Conservation (phyloP, 2,888 invertebrate genomes). For the Dolichopus griseipennis region DNA sequence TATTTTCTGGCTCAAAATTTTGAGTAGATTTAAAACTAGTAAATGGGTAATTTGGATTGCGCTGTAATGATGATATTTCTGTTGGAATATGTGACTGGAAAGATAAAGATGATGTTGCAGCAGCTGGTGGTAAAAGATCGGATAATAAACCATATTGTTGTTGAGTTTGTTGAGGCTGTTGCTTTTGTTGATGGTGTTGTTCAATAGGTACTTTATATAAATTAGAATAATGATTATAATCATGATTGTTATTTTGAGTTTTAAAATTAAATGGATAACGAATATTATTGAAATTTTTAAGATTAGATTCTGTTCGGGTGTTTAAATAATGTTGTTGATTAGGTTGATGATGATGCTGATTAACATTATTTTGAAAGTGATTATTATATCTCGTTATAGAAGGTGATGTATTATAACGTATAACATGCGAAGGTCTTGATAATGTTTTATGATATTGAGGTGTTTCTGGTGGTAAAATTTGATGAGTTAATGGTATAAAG, state of each 20-base stretch:
- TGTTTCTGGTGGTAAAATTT: constrained; percentile 18
- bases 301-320: too few relatives aligned
- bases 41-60: not conserved
- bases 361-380: not conserved
- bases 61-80: not conserved
- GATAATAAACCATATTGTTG: constrained; percentile 12
- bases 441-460: constrained; percentile 14
- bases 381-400: not conserved
- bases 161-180: constrained; percentile 12
- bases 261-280: not conserved
- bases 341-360: not conserved
- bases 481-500: constrained; percentile 15
- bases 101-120: constrained; percentile 13
- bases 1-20: not conserved
- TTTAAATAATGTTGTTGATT: too few relatives aligned
- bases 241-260: not conserved
- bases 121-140: constrained; percentile 10
- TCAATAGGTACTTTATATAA: too few relatives aligned
- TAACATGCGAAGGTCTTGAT: too few relatives aligned
- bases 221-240: not conserved
- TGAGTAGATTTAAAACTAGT: not conserved
- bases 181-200: not conserved
- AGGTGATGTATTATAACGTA: constrained; percentile 8
- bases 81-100: too few relatives aligned
- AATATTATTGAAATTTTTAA: not conserved